Percentiles rank a stretch among this genome's conserved stretches.
phyloP scores from a whole-genome alignment of 2,113 vertebrate genomes.

The Tachysurus fulvidraco region DNA sequence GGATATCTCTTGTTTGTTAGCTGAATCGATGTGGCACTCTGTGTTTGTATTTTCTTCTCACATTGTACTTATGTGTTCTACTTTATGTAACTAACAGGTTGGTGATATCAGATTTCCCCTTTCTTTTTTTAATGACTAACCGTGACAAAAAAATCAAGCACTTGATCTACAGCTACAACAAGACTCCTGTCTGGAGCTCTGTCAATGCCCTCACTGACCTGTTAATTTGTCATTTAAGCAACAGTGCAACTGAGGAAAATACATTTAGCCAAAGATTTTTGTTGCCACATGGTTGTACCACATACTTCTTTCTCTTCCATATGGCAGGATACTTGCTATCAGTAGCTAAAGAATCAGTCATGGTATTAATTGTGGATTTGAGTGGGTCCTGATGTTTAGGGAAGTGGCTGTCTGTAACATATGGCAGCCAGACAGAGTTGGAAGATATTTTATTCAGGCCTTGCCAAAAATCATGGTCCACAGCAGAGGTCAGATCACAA shows the following conservation, averaged over 20 bases:
- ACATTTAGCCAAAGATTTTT: neutral
- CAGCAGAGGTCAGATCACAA: constrained; percentile 14
- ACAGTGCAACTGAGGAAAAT: neutral
- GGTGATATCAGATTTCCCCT: neutral
- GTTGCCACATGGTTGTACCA: neutral
- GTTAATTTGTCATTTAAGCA: neutral
- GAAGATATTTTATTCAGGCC: constrained; percentile 20
- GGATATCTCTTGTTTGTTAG: neutral
- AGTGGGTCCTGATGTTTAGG: constrained; percentile 18
- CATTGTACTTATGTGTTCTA: neutral
- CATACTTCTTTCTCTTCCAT: neutral
- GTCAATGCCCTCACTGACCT: neutral
- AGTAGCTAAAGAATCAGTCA: constrained; percentile 14
- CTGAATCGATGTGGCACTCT: neutral
- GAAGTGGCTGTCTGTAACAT: constrained; percentile 15
- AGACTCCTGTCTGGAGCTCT: neutral
- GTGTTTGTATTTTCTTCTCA: neutral
- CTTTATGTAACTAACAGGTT: neutral
- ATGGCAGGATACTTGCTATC: constrained; percentile 20
- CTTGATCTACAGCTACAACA: neutral
- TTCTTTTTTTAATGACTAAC: neutral
- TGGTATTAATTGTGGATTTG: constrained; percentile 32
- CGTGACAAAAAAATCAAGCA: neutral
- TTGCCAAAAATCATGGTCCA: constrained; percentile 19
- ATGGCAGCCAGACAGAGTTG: constrained; percentile 6